Conservation (phyloP, 2,797 vertebrate genomes). For the Spea hammondii region DNA sequence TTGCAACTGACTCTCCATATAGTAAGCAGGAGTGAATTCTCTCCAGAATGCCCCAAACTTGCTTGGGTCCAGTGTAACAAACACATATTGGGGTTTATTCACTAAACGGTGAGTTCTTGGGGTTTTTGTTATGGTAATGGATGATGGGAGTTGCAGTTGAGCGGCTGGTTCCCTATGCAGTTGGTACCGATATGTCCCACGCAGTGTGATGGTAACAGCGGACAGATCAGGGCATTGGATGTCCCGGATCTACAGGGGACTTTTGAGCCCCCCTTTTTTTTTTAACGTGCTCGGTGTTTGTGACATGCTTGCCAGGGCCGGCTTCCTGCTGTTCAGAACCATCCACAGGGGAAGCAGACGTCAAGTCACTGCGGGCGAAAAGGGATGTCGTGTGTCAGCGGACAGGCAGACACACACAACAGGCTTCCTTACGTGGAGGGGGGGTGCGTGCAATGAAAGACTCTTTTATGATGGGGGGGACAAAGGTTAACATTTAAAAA, state of each 20-base stretch:
- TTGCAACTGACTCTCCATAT: no score
- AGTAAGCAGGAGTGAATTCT: no score
- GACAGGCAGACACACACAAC: background rate
- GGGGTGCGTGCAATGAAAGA: slow-evolving; percentile 2
- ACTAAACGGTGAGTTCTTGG: no score
- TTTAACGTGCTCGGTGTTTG: background rate
- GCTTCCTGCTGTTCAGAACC: background rate
- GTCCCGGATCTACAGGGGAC: background rate
- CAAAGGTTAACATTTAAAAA: slow-evolving; percentile 35
- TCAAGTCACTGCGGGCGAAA: slow-evolving; percentile 14
- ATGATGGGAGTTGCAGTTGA: no score
- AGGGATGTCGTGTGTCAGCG: slow-evolving; percentile 34
- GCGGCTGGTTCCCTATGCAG: no score
- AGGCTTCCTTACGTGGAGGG: slow-evolving; percentile 33
- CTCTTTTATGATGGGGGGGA: background rate
- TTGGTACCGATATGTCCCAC: no score
- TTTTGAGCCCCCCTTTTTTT: background rate
- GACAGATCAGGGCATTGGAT: background rate
- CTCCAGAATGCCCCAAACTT: no score
- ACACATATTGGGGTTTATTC: no score
- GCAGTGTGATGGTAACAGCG: no score
- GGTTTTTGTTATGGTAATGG: no score
- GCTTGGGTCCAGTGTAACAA: no score
- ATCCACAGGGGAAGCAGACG: slow-evolving; percentile 24
- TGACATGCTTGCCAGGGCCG: background rate